Base-by-base conservation (phyloP, 2,888 invertebrate genomes). In the Papilio elwesi region DNA sequence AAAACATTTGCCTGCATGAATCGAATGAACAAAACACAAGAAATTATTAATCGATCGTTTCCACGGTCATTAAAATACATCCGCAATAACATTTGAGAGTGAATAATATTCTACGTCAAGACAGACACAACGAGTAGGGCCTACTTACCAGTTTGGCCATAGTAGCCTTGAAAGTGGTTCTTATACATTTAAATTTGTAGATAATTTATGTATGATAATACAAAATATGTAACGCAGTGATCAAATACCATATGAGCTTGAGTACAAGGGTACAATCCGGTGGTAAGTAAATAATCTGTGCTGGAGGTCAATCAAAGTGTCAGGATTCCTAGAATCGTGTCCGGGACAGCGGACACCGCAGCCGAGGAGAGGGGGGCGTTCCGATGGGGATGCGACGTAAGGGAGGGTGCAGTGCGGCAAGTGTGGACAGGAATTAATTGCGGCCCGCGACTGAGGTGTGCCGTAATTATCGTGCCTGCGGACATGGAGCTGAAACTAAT, bases 401-500 rank as follows among this genome's bases (percentile, higher is more conserved):
- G 51, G n/a, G 51, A 78, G 75, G 74, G 77, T 78, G 80, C 77
- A 80, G 75, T 71, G 77, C 59, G 74, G 70, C 48, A 48, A 67
- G 70, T 76, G 74, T 81, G 83, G 82, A 77, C 79, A 78, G 83
- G 85, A 87, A 90, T 89, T 90, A 88, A 87, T 91, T 91, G 90
- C 83, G 90, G 90, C 86, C 78, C 82, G 81, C 78, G 82, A 82
- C 86, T 87, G 89, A 89, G 88, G 88, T 87, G 84, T 77, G 78
- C 85, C 85, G 81, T 86, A 85, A 88, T 88, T 85, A 85, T 80
- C 83, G 81, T 81, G 81, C 85, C 81, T 84, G 83, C 80, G 85
- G 84, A 83, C 77, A 76, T 66, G 63, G 74, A 65, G 62, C 70
- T 68, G 74, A 70, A 59, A 59, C 71, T 68, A 73, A 71, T 75